Percentiles rank a stretch among this genome's conserved stretches.
Evolutionary conservation across 2,888 invertebrate genomes (phyloP).

Genomic region (Drosophila paucipuncta): DNA sequence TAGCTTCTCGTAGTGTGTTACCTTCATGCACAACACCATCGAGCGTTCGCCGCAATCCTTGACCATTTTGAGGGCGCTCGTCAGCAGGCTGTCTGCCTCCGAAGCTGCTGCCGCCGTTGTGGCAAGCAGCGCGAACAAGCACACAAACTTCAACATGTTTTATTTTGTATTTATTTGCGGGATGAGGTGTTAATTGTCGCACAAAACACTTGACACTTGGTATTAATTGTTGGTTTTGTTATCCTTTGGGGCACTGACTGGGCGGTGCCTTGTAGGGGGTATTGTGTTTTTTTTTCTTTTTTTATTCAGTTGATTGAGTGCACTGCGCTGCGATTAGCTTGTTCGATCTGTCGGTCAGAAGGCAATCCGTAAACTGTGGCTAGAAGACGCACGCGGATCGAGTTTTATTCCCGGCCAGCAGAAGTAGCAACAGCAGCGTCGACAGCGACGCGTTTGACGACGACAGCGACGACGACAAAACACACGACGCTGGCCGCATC

Average conservation of each 20-base stretch:
- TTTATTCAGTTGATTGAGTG: conserved; percentile 65
- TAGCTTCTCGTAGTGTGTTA: conserved; percentile 81
- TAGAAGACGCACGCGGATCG: conserved; percentile 84
- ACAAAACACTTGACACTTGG: conserved; percentile 64
- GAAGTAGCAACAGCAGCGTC: conserved; percentile 54
- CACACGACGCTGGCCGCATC: conserved; percentile 40
- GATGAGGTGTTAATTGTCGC: conserved; percentile 2
- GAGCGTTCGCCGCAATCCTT: conserved; percentile 90
- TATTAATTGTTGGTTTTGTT: conserved; percentile 17
- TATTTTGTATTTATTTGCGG: conserved; percentile 4
- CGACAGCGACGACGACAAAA: conserved; percentile 48
- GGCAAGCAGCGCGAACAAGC: conserved; percentile 86
- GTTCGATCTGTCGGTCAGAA: conserved; percentile 84
- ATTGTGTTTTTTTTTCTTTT: background rate
- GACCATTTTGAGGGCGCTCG: conserved; percentile 89
- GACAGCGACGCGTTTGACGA: conserved; percentile 43
- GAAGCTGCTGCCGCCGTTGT: conserved; percentile 85
- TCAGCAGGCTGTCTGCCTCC: conserved; percentile 87
- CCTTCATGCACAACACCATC: conserved; percentile 90
- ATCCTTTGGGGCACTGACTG: conserved; percentile 56
- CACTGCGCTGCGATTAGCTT: conserved; percentile 82
- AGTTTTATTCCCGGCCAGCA: conserved; percentile 85
- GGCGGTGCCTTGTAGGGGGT: conserved; percentile 37
- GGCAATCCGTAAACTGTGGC: conserved; percentile 86
- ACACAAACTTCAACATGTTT: conserved; percentile 86